Evolutionary conservation across 2,888 invertebrate species (phyloP).

Genomic region (Thecocarcelia acutangulata): DNA sequence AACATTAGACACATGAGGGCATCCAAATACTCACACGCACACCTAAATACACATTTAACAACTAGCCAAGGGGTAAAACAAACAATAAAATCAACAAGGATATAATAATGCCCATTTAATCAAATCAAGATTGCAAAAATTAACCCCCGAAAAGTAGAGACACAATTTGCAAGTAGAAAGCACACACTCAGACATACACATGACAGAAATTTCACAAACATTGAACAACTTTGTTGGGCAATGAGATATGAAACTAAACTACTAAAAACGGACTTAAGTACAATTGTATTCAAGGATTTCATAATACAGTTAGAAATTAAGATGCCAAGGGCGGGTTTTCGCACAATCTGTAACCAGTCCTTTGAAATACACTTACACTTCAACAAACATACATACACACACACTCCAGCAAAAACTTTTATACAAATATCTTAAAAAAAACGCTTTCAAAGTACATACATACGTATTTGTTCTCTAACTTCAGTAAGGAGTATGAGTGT

Average conservation of each 20-base stretch:
- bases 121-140: conserved; percentile 62
- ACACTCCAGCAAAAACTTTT: not conserved
- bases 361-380: not conserved
- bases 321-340: conserved; percentile 61
- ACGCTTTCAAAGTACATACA: conserved; percentile 36
- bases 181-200: conserved; percentile 8
- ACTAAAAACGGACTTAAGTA: conserved; percentile 47
- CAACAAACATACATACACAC: not conserved
- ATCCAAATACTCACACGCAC: conserved; percentile 59
- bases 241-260: conserved; percentile 29
- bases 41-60: conserved; percentile 47
- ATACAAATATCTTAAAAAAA: conserved; percentile 17
- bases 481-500: not conserved
- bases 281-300: conserved; percentile 52
- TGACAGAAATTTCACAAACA: not conserved
- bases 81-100: conserved; percentile 44
- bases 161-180: conserved; percentile 7
- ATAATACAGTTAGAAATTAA: conserved; percentile 31
- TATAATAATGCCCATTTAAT: conserved; percentile 38
- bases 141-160: conserved; percentile 52
- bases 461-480: not conserved
- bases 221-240: not conserved
- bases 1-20: conserved; percentile 79
- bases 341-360: conserved; percentile 44
- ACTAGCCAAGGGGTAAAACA: conserved; percentile 49